Evolutionary conservation across 2,888 invertebrate species (phyloP), one percentile per base, ranked within the genome.

Genomic region (Lithophane semibrunnea): DNA sequence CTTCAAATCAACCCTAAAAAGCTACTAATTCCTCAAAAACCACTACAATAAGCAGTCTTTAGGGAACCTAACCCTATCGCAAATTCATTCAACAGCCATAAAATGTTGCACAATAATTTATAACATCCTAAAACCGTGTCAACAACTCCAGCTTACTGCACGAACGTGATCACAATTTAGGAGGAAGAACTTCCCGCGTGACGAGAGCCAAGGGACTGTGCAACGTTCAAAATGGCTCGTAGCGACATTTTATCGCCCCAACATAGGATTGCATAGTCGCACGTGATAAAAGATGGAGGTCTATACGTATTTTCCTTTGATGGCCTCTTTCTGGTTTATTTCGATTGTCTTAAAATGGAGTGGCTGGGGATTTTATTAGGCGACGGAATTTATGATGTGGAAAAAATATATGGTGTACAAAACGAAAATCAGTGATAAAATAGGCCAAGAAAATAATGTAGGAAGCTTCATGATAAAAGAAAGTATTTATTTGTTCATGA

Each of bases 101-200:
- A 84, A 83, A 81, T 73, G 72, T 24, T 73, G 69, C 74, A 73
- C 74, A 24, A 68, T 49, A 71, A 85, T 85, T 75, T 75, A 82
- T 81, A 64, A 71, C 70, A 64, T 13, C 47, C 54, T 76, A 60
- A 80, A 78, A 84, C 69, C 63, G 68, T 78, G 85, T 84, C 77
- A 82, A 86, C 80, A 77, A 82, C 69, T 82, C 61, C 54, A 76
- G 84, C 82, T 86, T 77, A 77, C 66, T 73, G 56, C 75, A 42
- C 42, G 52, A 47, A 86, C 86, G 86, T 86, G 87, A 77, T 79
- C 85, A 83, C 79, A 85, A 86, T 84, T 73, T 73, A 29, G 73
- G 75, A 69, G 63, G 70, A 66, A 65, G 70, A 73, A 74, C 54
- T 74, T 77, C 60, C 68, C 52, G 66, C 77, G 29, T 70, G 83